Conservation (phyloP, 2,797 vertebrate genomes). For the Percopsis omiscomaycus region DNA sequence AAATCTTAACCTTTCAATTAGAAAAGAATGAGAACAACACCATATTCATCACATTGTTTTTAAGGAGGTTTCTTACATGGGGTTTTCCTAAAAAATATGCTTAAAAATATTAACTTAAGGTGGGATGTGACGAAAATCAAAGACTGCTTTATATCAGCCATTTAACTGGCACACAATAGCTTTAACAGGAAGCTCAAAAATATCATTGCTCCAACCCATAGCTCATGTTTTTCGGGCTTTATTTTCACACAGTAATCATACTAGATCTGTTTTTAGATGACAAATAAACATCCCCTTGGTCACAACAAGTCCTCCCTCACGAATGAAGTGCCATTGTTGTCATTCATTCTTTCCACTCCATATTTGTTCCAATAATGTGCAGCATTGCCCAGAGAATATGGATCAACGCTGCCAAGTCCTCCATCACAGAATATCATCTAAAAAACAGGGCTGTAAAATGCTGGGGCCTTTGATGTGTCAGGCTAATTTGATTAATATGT, state of each 20-base stretch:
- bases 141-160: neutral
- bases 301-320: neutral
- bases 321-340: constrained; percentile 1
- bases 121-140: neutral
- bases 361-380: constrained; percentile 31
- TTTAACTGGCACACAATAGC: neutral
- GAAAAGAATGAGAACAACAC: too few species aligned
- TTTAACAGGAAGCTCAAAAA: neutral
- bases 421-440: constrained; percentile 81
- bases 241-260: constrained; percentile 4
- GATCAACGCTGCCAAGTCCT: constrained; percentile 77
- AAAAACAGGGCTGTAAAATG: constrained; percentile 79
- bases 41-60: too few species aligned
- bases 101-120: too few species aligned
- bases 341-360: constrained; percentile 13
- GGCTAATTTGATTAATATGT: constrained; percentile 89
- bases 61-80: too few species aligned
- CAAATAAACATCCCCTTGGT: constrained; percentile 6
- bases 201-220: neutral
- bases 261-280: neutral
- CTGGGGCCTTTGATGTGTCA: constrained; percentile 83
- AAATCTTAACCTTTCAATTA: too few species aligned
- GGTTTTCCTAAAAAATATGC: too few species aligned
- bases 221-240: neutral
- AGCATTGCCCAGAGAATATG: constrained; percentile 78